Evolutionary conservation across 1,140 invertebrate species (phyloP), one percentile per base, ranked within the genome.

Genomic region (Thalassaphorura encarpata): DNA sequence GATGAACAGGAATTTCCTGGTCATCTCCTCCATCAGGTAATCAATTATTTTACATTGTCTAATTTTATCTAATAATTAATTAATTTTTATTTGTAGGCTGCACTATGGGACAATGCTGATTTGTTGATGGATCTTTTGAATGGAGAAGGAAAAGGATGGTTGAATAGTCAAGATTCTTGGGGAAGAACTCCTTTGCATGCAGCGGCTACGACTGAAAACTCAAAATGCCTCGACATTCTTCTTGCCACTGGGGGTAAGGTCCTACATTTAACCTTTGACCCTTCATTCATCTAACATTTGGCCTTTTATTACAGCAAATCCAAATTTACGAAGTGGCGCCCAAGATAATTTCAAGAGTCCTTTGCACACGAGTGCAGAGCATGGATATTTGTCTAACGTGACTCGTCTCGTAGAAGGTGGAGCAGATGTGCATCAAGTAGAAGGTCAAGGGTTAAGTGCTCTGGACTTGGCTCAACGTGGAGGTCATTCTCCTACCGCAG

Each of bases 181-280:
- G 85, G 86, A 0, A 71, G 87, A 16, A 88, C 85, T 13, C 80
- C 86, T 0, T 72, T 93, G 2, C 89, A 93, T 72, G 87, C 87
- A 0, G 11, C n/a, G 6, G 6, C n/a, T 52, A 83, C 88, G n/a
- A 87, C 86, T 13, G 85, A 89, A 64, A 81, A 83, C 64, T 84
- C 85, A n/a, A 75, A 80, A 45, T 93, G 89, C 67, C 74, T 91
- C 0, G 70, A 77, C 29, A 80, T 89, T 19, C 72, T 90, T 18
- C 68, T 90, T 11, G 75, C 79, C 56, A 76, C 81, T 41, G 87
- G 88, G 53, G 79, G 80, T 79, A 71, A 58, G 23, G 63, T 13
- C 27, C 24, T 49, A 29, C 16, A 49, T 33, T 31, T 31, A 31
- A 28, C 8, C 19, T 27, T 46, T n/a, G n/a, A n/a, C n/a, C n/a